Evolutionary conservation across 1,140 invertebrate genomes (phyloP).

Genomic region (Acromyrmex echinatior): DNA sequence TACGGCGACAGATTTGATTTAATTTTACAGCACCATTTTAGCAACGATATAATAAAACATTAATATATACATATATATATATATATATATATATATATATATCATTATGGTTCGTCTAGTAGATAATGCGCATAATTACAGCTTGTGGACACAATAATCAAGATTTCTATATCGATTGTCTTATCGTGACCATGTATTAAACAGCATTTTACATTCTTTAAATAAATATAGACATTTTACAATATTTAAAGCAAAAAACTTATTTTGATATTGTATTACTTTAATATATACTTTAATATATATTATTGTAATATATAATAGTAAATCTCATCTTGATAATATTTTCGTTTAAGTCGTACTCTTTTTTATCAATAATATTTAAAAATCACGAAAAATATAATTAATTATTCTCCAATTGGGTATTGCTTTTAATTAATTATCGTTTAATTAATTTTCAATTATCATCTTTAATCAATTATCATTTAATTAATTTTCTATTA

Average conservation of each 20-base stretch:
- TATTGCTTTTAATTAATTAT: too few relatives aligned
- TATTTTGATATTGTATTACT: neutral
- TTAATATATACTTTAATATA: neutral
- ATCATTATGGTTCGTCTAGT: neutral
- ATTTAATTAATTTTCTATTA: neutral
- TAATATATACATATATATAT: neutral
- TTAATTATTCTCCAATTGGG: neutral
- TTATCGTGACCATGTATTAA: neutral
- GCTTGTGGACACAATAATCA: neutral
- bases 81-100: too few relatives aligned
- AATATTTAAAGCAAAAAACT: neutral
- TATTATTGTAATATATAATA: neutral
- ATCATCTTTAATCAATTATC: too few relatives aligned
- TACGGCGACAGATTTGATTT: conserved; percentile 21
- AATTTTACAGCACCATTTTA: conserved; percentile 37
- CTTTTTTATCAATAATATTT: neutral
- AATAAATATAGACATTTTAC: neutral
- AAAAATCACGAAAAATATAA: neutral
- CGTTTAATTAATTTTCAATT: too few relatives aligned
- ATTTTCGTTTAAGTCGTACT: neutral
- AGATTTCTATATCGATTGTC: neutral
- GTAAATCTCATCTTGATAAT: neutral
- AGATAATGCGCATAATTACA: conserved; percentile 4
- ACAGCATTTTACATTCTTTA: neutral
- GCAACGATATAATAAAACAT: conserved; percentile 49